phyloP scores from a whole-genome alignment of 2,888 invertebrate genomes.

The Torymus auratus region DNA sequence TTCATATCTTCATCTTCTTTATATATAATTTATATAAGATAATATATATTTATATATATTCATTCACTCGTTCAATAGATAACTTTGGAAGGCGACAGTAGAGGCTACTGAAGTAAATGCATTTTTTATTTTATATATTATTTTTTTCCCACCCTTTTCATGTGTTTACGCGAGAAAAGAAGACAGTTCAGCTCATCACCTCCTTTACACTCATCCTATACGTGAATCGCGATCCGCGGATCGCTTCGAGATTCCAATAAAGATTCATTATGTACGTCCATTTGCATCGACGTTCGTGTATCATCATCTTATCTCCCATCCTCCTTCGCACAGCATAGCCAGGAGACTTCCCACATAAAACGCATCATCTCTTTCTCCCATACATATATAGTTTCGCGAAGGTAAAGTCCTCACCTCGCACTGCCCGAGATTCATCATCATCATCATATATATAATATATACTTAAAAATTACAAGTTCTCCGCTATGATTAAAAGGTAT shows the following conservation, averaged over 20 bases:
- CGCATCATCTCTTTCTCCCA: not conserved
- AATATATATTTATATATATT: constrained; percentile 56
- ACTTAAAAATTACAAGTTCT: constrained; percentile 41
- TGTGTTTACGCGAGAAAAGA: constrained; percentile 64
- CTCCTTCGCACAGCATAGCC: too few species aligned
- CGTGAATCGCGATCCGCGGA: not conserved
- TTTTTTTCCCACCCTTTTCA: too few species aligned
- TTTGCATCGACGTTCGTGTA: too few species aligned
- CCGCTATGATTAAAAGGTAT: constrained; percentile 39
- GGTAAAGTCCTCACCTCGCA: not conserved
- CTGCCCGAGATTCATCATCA: constrained; percentile 14
- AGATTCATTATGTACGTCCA: not conserved
- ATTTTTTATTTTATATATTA: constrained; percentile 44
- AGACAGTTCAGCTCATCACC: constrained; percentile 58
- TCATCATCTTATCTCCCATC: too few species aligned
- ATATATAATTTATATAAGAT: constrained; percentile 52
- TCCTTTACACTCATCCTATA: constrained; percentile 23
- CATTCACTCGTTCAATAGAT: constrained; percentile 60
- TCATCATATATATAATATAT: constrained; percentile 22
- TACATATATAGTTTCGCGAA: not conserved
- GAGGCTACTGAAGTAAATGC: constrained; percentile 74
- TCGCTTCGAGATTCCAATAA: constrained; percentile 2
- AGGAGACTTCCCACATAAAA: too few species aligned
- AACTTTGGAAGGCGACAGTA: constrained; percentile 73
- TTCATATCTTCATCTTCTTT: too few species aligned